Evolutionary conservation across 2,888 invertebrate genomes (phyloP).

Genomic region (Trichogramma dendrolimi): DNA sequence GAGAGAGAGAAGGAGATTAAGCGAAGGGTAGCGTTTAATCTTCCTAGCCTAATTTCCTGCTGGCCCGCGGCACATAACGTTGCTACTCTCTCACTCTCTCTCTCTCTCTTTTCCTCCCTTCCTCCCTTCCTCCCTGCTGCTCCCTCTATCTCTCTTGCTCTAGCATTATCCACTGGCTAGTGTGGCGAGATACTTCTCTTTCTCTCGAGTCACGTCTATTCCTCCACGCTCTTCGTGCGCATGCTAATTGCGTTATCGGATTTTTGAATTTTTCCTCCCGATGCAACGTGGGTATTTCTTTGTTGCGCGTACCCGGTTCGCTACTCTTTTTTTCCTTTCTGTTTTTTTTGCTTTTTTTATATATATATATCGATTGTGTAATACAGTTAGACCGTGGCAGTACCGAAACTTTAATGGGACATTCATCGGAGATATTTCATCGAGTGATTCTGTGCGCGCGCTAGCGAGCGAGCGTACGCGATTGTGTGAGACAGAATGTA

Average conservation of each 20-base stretch:
- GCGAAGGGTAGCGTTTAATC: conserved; percentile 18
- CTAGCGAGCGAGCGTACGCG: not conserved
- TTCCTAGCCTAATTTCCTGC: conserved; percentile 27
- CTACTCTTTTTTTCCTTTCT: not conserved
- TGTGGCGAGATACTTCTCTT: not conserved
- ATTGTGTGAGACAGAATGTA: no score
- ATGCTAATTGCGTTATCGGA: conserved; percentile 23
- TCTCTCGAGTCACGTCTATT: conserved; percentile 10
- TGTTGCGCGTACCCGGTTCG: not conserved
- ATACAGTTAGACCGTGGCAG: conserved; percentile 3
- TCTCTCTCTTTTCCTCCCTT: not conserved
- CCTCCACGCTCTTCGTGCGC: conserved; percentile 8
- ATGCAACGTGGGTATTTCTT: not conserved
- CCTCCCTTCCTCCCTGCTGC: not conserved
- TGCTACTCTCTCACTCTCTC: no score
- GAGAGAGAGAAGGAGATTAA: conserved; percentile 15
- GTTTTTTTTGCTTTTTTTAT: not conserved
- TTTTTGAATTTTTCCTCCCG: conserved; percentile 9
- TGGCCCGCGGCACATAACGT: conserved; percentile 2
- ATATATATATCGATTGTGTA: not conserved
- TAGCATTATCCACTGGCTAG: no score
- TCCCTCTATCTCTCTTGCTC: not conserved
- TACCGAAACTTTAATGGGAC: conserved; percentile 2
- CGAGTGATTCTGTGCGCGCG: no score
- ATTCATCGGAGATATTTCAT: not conserved